Evolutionary conservation across 2,797 vertebrate species (phyloP).

Genomic region (Carapus acus): DNA sequence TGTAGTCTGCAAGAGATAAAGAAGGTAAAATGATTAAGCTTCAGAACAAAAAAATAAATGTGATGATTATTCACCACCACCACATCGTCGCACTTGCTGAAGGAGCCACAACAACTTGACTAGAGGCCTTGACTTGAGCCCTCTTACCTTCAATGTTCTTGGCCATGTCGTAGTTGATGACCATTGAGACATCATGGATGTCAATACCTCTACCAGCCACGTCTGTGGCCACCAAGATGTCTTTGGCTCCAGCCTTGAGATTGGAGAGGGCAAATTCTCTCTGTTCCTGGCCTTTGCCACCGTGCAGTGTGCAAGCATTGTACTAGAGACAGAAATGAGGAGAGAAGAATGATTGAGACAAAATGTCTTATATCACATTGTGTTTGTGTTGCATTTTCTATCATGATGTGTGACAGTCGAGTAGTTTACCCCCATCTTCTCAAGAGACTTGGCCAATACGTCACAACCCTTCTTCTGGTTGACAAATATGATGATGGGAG

Average conservation of each 20-base stretch:
- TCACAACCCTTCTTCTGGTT: constrained; percentile 99
- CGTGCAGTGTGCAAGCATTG: constrained; percentile 96
- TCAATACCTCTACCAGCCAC: constrained; percentile 96
- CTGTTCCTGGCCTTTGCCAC: constrained; percentile 98
- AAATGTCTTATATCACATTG: neutral
- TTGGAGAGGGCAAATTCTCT: constrained; percentile 97
- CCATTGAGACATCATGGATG: constrained; percentile 98
- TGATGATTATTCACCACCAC: too few relatives aligned
- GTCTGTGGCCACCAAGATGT: constrained; percentile 97
- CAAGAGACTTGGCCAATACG: constrained; percentile 94
- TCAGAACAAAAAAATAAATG: too few relatives aligned
- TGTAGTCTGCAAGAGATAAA: constrained; percentile 77
- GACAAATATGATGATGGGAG: constrained; percentile 98
- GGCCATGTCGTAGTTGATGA: constrained; percentile 98
- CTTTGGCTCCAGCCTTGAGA: constrained; percentile 95
- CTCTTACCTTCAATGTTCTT: constrained; percentile 95
- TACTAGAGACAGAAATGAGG: constrained; percentile 70
- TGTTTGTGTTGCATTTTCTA: neutral
- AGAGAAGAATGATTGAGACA: neutral
- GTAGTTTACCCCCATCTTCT: constrained; percentile 93
- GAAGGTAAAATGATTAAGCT: neutral
- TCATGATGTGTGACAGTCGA: neutral
- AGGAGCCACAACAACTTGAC: too few relatives aligned
- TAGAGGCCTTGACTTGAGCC: neutral
- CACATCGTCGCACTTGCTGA: too few relatives aligned